Conservation (phyloP, 2,888 invertebrate genomes). For the Apotomis betuletana region DNA sequence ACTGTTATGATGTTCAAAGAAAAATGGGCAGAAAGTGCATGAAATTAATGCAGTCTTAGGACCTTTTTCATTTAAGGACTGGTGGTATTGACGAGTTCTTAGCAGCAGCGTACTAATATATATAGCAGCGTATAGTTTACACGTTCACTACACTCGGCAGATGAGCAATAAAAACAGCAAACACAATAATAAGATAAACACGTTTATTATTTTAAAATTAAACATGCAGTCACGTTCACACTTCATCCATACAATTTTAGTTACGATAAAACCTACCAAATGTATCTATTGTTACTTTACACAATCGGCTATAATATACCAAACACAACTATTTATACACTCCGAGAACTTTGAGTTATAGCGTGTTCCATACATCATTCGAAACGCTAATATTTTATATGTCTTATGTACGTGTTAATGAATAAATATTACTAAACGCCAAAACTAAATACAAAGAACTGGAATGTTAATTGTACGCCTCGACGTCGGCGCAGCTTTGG, state of each 20-base stretch:
- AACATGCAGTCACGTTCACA: slow-evolving; percentile 63
- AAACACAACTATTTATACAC: slow-evolving; percentile 23
- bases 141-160: slow-evolving; percentile 17
- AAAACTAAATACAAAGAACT: slow-evolving; percentile 56
- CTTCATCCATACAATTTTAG: slow-evolving; percentile 65
- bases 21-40: not conserved
- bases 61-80: not conserved
- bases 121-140: not conserved
- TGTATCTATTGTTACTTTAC: slow-evolving; percentile 35
- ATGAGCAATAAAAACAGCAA: slow-evolving; percentile 66
- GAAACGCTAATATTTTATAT: slow-evolving; percentile 24
- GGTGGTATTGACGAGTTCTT: slow-evolving; percentile 8
- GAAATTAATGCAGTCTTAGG: not conserved
- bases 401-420: slow-evolving; percentile 41
- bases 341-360: slow-evolving; percentile 30
- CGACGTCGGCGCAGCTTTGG: slow-evolving; percentile 59
- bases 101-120: not conserved
- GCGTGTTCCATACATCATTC: slow-evolving; percentile 29
- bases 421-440: slow-evolving; percentile 45
- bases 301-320: slow-evolving; percentile 37
- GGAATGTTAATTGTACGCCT: slow-evolving; percentile 73
- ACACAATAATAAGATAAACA: slow-evolving; percentile 72
- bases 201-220: slow-evolving; percentile 70
- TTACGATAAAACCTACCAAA: slow-evolving; percentile 52
- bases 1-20: not conserved